These are phyloP conservation scores for Rhadina sibilatrix DNA, from an alignment of 2,113 vertebrate species.

Conservation along the genomic window DNA sequence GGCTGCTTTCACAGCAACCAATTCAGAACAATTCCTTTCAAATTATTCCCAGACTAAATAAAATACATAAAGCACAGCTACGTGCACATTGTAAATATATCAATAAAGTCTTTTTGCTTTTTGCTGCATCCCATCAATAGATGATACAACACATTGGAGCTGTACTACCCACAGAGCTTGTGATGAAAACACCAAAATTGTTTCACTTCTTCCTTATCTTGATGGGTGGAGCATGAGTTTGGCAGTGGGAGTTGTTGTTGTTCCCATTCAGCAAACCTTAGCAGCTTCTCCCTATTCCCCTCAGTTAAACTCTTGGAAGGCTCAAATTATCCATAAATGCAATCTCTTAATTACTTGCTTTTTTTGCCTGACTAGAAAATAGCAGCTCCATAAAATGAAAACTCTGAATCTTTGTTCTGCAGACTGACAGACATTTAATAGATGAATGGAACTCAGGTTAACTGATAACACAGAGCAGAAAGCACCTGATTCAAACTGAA, in stretches of 20 bases:
- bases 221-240: neutral
- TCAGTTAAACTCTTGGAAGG: neutral
- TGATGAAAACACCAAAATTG: neutral
- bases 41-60: neutral
- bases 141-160: neutral
- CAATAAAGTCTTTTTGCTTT: neutral
- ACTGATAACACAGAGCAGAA: neutral
- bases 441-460: neutral
- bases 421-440: neutral
- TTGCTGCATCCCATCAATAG: neutral
- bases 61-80: neutral
- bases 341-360: neutral
- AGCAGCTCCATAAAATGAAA: neutral
- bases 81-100: neutral
- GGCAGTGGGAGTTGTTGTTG: neutral
- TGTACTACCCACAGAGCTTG: neutral
- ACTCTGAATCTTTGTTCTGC: neutral
- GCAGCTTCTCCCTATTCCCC: neutral
- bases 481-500: neutral
- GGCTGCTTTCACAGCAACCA: neutral
- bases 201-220: neutral
- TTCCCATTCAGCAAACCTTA: neutral
- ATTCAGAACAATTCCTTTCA: neutral
- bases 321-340: neutral
- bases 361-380: neutral